Percentiles rank a stretch among this genome's conserved stretches.
Evolutionary conservation across 35 echinoderm and acorn worm genomes (phyloP).

Genomic region (Holothuria glaberrima): DNA sequence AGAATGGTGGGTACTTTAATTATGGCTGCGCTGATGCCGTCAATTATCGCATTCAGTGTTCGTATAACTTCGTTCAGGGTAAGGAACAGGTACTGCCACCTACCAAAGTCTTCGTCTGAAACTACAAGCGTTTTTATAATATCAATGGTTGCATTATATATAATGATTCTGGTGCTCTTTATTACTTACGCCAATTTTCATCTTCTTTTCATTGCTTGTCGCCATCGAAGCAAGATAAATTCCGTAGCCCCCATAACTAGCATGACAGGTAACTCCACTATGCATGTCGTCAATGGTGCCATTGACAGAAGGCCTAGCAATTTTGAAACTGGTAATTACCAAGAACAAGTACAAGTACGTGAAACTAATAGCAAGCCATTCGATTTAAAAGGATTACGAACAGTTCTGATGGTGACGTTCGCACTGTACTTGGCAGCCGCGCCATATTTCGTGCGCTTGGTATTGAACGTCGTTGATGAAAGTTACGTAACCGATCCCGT

Average conservation of each 20-base stretch:
- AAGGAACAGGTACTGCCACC: background rate
- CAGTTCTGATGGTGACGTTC: conserved; percentile 1
- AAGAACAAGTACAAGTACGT: background rate
- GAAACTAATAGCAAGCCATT: conserved; percentile 6
- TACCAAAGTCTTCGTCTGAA: background rate
- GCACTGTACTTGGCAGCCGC: conserved; percentile 2
- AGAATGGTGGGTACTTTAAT: too few species aligned
- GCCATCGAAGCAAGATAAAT: conserved; percentile 24
- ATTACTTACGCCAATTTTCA: conserved; percentile 23
- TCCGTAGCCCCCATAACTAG: background rate
- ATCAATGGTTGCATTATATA: conserved; percentile 4
- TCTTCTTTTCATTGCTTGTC: conserved; percentile 7
- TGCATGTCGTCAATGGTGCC: background rate
- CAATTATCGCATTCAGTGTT: too few species aligned
- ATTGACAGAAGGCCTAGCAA: background rate
- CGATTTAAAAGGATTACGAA: conserved; percentile 44
- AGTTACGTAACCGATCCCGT: background rate
- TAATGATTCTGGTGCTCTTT: background rate
- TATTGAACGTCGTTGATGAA: background rate
- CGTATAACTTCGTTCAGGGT: too few species aligned
- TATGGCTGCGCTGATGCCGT: too few species aligned
- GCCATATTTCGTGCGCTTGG: conserved; percentile 11
- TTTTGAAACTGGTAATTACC: too few species aligned
- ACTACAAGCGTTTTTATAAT: background rate
- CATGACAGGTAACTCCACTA: background rate